Conservation (phyloP, 2,888 invertebrate species). For the Eueremaeus valkanovi region DNA sequence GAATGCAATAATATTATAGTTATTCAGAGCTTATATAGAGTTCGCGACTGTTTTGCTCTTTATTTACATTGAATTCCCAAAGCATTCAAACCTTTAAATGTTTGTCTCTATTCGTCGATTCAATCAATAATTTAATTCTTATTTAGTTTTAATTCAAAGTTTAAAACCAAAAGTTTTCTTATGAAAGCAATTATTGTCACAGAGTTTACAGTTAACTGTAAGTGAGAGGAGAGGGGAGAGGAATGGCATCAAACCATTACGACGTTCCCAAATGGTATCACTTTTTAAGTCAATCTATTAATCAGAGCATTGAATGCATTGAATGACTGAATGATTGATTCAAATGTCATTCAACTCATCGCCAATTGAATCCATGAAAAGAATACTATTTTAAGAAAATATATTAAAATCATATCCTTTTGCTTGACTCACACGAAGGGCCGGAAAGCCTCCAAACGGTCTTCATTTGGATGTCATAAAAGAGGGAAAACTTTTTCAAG, state of each 20-base stretch:
- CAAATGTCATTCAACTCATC: not conserved
- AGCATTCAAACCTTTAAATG: not conserved
- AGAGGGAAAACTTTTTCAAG: slow-evolving; percentile 90
- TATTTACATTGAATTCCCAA: too few species aligned
- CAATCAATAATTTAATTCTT: too few species aligned
- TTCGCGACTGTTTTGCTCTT: slow-evolving; percentile 1
- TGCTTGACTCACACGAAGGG: slow-evolving; percentile 64
- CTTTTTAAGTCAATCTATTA: too few species aligned
- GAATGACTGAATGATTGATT: too few species aligned
- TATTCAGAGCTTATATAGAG: not conserved
- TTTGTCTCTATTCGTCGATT: not conserved
- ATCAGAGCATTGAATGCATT: too few species aligned
- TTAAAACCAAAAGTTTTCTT: too few species aligned
- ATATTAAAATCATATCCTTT: not conserved
- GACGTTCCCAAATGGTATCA: slow-evolving; percentile 82
- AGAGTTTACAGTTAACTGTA: too few species aligned
- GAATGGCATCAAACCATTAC: slow-evolving; percentile 75
- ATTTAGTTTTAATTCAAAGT: too few species aligned
- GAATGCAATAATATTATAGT: too few species aligned
- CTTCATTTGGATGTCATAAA: slow-evolving; percentile 95
- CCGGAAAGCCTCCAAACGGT: slow-evolving; percentile 94
- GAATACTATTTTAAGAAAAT: not conserved
- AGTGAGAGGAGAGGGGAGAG: too few species aligned
- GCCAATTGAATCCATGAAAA: too few species aligned
- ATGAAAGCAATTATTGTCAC: too few species aligned